These are phyloP conservation scores for Acromyrmex charruanus DNA, from an alignment of 1,140 invertebrate species.

Conservation along the genomic window DNA sequence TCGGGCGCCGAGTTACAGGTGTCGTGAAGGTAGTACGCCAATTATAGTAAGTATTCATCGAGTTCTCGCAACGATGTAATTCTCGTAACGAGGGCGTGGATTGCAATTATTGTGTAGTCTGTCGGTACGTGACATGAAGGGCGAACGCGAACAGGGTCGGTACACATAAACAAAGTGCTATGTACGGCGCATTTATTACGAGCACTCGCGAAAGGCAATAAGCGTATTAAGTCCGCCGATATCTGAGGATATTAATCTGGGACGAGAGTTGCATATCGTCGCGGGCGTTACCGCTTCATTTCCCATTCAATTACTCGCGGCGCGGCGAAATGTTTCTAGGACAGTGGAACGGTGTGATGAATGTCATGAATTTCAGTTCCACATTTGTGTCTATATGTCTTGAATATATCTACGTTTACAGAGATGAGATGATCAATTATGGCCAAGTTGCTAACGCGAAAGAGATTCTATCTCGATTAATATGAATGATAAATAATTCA, in stretches of 20 bases:
- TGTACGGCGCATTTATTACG: conserved; percentile 4
- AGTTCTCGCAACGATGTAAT: conserved; percentile 6
- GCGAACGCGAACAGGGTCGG: not conserved
- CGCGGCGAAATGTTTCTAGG: conserved; percentile 65
- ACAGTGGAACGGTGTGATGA: conserved; percentile 42
- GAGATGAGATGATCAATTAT: conserved; percentile 44
- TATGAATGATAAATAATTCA: conserved; percentile 24
- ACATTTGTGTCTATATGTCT: conserved; percentile 5
- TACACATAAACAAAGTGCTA: not conserved
- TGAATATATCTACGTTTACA: not conserved
- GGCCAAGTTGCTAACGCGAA: conserved; percentile 18
- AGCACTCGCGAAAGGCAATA: conserved; percentile 6
- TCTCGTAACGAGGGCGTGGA: conserved; percentile 29
- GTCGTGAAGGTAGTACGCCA: conserved; percentile 33
- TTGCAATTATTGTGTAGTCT: conserved; percentile 37
- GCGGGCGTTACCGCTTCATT: conserved; percentile 61
- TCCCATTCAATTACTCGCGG: conserved; percentile 71
- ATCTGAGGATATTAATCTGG: conserved; percentile 69
- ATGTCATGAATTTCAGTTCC: conserved; percentile 47
- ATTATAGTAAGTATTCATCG: conserved; percentile 26
- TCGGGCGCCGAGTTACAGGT: conserved; percentile 31
- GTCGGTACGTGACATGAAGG: not conserved
- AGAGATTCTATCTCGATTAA: not conserved
- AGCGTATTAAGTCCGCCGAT: conserved; percentile 45
- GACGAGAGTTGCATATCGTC: conserved; percentile 65